Base-by-base conservation (phyloP, 2,888 invertebrate genomes). In the Spodoptera littoralis region DNA sequence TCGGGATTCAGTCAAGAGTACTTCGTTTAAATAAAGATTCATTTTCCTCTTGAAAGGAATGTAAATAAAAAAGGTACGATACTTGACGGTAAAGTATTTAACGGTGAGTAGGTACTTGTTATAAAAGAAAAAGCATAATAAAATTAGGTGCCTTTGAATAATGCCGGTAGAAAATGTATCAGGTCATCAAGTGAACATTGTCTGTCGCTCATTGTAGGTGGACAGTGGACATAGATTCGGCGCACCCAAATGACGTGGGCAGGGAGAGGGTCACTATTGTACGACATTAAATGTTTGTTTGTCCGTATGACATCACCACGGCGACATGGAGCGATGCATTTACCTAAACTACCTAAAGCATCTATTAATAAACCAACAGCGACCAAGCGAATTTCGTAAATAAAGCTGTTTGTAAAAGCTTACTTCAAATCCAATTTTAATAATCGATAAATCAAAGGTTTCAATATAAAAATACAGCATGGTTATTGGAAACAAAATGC, bases 191-290 rank as follows among this genome's bases (percentile, higher is more conserved):
- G 47, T 47, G 57, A 54, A 49, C 48, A 58, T 22, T 47, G 49
- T 67, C 54, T 36, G 71, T 55, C n/a, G 48, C 46, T n/a, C 49
- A 45, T 50, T 61, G 77, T 83, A 77, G 81, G 83, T 84, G 85
- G 83, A 80, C 81, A 76, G 81, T 74, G 80, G 75, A 68, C 77
- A 60, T 62, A 76, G 73, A 84, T 85, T 83, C 68, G 90, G 84
- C 91, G 85, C 91, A 84, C 91, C 91, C 87, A 86, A 68, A 11
- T 79, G 85, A 85, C 87, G 86, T 84, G 85, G 84, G 85, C 75
- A 70, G 78, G 61, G 65, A 74, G 70, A 74, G 63, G 86, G 82
- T 77, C 78, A 84, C 86, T 85, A 87, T 90, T 90, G 89, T 88
- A 76, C 86, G 83, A 78, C 84, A 78, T 79, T 83, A 81, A 77